A percentile compares a stretch with the other conserved stretches of the same genome.
These are phyloP conservation scores for Ditula angustiorana DNA, from an alignment of 2,888 invertebrate species.

Conservation along the genomic window DNA sequence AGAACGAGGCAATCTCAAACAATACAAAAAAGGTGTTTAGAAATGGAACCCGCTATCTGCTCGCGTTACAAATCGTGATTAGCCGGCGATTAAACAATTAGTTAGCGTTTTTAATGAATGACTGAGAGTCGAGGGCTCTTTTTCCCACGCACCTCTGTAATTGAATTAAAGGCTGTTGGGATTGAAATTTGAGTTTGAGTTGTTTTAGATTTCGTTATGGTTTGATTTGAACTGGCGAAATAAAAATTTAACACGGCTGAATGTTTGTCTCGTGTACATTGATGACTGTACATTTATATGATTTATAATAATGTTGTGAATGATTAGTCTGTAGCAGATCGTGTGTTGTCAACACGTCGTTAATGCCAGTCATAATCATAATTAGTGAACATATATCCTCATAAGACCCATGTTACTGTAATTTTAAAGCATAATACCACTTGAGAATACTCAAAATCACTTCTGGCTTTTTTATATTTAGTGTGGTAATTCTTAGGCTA, in stretches of 20 bases:
- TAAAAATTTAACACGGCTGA: not conserved
- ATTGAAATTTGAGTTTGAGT: constrained; percentile 5
- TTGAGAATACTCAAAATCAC: no score
- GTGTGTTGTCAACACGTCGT: no score
- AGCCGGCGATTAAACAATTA: constrained; percentile 73
- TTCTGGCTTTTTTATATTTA: no score
- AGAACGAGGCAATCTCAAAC: constrained; percentile 25
- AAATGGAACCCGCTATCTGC: constrained; percentile 45
- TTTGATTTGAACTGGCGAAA: not conserved
- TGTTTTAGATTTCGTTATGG: constrained; percentile 19
- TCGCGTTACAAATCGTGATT: constrained; percentile 68
- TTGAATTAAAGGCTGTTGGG: constrained; percentile 49
- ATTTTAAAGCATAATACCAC: no score
- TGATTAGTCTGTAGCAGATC: no score
- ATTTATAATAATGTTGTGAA: no score
- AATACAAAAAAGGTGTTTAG: constrained; percentile 42
- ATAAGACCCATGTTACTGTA: no score
- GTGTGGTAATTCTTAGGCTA: no score
- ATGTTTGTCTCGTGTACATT: no score
- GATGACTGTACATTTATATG: no score
- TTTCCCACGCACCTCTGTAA: constrained; percentile 56
- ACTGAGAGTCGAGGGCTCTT: constrained; percentile 42
- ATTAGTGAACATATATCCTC: no score
- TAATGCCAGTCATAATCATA: no score
- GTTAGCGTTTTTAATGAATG: constrained; percentile 56